Evolutionary conservation across 2,797 vertebrate species (phyloP).

Genomic region (Aldrovandia affinis): DNA sequence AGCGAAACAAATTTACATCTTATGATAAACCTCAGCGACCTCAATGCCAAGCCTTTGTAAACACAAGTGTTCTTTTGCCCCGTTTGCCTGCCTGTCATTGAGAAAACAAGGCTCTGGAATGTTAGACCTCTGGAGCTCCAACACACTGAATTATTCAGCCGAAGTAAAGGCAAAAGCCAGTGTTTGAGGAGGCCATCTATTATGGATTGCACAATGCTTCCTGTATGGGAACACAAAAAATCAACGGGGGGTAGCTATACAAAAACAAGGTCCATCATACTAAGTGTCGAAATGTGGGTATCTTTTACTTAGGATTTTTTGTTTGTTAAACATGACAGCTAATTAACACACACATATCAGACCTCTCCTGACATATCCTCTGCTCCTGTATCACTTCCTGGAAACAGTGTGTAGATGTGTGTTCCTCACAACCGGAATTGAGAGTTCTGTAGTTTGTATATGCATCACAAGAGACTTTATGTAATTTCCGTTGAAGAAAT

Average conservation of each 20-base stretch:
- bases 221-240: not conserved
- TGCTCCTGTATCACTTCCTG: not conserved
- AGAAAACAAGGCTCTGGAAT: not conserved
- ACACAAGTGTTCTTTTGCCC: not conserved
- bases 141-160: constrained; percentile 31
- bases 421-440: not conserved
- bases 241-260: not conserved
- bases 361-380: not conserved
- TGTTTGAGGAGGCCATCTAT: constrained; percentile 27
- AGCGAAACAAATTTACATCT: not conserved
- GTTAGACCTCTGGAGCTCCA: constrained; percentile 1
- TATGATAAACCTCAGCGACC: not conserved
- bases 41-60: not conserved
- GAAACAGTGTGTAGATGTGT: not conserved
- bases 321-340: not conserved
- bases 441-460: not conserved
- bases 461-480: not conserved
- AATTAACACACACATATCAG: not conserved
- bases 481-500: not conserved
- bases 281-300: not conserved
- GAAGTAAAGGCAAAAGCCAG: constrained; percentile 21
- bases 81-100: not conserved
- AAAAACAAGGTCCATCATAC: not conserved
- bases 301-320: not conserved
- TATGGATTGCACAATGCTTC: constrained; percentile 28